These are phyloP conservation scores for Drosophila persimilis DNA, from an alignment of 1,140 invertebrate species.

Conservation along the genomic window DNA sequence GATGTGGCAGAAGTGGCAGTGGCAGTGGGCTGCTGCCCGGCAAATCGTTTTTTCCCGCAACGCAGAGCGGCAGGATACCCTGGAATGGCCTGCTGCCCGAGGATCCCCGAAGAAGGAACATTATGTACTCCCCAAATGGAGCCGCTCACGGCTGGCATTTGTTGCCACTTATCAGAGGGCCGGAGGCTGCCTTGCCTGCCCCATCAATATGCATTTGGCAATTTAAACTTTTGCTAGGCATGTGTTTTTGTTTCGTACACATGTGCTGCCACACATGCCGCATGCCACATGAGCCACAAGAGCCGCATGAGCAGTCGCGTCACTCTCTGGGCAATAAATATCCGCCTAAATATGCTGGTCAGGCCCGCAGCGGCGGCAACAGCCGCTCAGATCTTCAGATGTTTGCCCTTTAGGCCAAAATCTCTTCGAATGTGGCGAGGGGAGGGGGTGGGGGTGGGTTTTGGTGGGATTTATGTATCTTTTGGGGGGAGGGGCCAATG, in stretches of 20 bases:
- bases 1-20: too few species aligned
- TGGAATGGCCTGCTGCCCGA: too few species aligned
- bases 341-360: conserved; percentile 78
- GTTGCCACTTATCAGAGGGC: conserved; percentile 10
- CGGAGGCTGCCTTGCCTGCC: conserved; percentile 57
- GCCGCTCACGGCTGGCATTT: too few species aligned
- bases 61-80: too few species aligned
- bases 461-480: conserved; percentile 71
- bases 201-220: conserved; percentile 77
- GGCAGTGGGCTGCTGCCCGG: not conserved
- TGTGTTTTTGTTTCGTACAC: not conserved
- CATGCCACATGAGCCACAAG: conserved; percentile 14
- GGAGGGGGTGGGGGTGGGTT: too few species aligned
- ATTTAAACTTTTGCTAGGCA: conserved; percentile 53
- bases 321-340: conserved; percentile 74
- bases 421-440: conserved; percentile 70
- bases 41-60: too few species aligned
- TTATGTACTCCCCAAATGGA: too few species aligned
- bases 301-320: conserved; percentile 26
- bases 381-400: conserved; percentile 39
- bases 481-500: conserved; percentile 54
- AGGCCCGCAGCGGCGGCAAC: conserved; percentile 21
- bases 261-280: conserved; percentile 31
- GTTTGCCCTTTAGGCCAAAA: conserved; percentile 65
- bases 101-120: too few species aligned